These are phyloP conservation scores for Pachyrhynchus sulphureomaculatus DNA, from an alignment of 1,140 invertebrate genomes.

Conservation along the genomic window DNA sequence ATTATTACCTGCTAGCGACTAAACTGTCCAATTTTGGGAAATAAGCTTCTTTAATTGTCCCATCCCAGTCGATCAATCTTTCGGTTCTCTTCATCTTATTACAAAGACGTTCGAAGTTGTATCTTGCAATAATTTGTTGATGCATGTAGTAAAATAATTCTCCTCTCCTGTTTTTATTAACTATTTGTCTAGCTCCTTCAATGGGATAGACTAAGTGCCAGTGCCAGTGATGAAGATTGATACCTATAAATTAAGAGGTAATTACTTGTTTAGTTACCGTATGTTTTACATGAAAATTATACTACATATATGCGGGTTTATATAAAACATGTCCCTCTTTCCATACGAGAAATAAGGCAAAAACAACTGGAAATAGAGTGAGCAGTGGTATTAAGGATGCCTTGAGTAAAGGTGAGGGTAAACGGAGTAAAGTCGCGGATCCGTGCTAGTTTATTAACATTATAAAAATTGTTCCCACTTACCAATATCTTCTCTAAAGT, in stretches of 20 bases:
- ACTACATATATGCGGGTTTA: too few relatives aligned
- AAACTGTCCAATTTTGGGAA: slow-evolving; percentile 71
- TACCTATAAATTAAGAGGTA: too few relatives aligned
- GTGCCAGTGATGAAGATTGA: slow-evolving; percentile 83
- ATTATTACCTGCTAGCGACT: slow-evolving; percentile 57
- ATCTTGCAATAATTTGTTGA: slow-evolving; percentile 68
- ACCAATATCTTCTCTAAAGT: slow-evolving; percentile 66
- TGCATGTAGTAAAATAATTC: slow-evolving; percentile 81
- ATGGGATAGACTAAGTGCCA: slow-evolving; percentile 80
- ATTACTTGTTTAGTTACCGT: too few relatives aligned
- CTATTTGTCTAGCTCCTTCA: slow-evolving; percentile 59
- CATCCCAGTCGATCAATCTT: slow-evolving; percentile 61
- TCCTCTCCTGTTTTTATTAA: slow-evolving; percentile 68
- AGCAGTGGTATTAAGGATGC: too few relatives aligned
- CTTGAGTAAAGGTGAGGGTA: too few relatives aligned
- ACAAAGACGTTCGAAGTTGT: slow-evolving; percentile 68
- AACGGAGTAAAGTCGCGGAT: too few relatives aligned
- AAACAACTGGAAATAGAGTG: too few relatives aligned
- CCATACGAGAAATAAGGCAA: too few relatives aligned
- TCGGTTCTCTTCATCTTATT: slow-evolving; percentile 61
- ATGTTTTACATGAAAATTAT: too few relatives aligned
- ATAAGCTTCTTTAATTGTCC: slow-evolving; percentile 67
- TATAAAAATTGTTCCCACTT: too few relatives aligned
- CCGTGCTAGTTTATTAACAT: too few relatives aligned
- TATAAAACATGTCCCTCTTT: too few relatives aligned